Percentiles rank a stretch among this genome's conserved stretches.
These are phyloP conservation scores for Synaphobranchus kaupii DNA, from an alignment of 2,797 vertebrate species.

Conservation along the genomic window DNA sequence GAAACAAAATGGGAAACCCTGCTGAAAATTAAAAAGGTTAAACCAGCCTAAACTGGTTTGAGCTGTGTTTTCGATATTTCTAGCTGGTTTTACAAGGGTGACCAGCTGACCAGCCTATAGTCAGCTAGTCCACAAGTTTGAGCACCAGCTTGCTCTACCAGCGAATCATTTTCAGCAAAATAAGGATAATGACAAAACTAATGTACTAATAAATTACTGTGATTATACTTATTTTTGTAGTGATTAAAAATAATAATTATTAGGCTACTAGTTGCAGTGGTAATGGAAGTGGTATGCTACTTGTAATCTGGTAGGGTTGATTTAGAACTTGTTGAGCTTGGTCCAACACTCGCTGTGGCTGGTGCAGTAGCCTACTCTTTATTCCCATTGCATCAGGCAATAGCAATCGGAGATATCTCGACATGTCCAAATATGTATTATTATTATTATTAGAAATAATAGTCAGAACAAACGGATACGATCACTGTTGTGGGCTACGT, in stretches of 20 bases:
- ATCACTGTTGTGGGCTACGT: not conserved
- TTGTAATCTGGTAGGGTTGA: not conserved
- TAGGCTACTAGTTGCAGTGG: not conserved
- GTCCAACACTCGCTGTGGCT: not conserved
- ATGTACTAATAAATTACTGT: not conserved
- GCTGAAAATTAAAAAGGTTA: too few species aligned
- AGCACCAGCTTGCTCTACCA: too few species aligned
- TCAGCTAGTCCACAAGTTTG: too few species aligned
- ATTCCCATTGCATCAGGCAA: not conserved
- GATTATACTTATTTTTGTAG: not conserved
- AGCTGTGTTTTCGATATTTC: too few species aligned
- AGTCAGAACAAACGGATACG: not conserved
- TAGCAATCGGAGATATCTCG: not conserved
- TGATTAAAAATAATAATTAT: not conserved
- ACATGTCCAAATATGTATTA: not conserved
- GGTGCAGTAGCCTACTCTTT: not conserved
- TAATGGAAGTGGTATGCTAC: not conserved
- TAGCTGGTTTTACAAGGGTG: too few species aligned
- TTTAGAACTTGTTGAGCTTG: not conserved
- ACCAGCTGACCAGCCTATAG: too few species aligned
- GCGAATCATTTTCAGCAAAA: too few species aligned
- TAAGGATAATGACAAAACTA: too few species aligned
- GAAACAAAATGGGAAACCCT: not conserved
- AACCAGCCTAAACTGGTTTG: too few species aligned
- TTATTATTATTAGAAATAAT: not conserved